Evolutionary conservation across 2,888 invertebrate species (phyloP).

Genomic region (Caenorhabditis drosophilae): DNA sequence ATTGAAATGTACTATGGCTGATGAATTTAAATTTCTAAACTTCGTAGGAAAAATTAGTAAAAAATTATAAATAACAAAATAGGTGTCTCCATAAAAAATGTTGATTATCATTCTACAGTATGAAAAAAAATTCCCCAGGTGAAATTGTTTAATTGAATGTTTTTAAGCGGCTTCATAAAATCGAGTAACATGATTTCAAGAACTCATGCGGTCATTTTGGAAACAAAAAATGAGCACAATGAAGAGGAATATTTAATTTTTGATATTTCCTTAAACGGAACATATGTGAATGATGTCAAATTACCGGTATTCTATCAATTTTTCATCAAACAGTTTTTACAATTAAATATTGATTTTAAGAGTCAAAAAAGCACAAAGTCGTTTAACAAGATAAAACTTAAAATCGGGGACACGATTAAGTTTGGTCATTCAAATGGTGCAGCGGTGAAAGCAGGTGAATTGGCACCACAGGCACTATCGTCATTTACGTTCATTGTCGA

Average conservation of each 20-base stretch:
- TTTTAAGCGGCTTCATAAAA: no score
- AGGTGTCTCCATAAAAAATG: no score
- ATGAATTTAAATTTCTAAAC: no score
- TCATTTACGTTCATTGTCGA: slow-evolving; percentile 55
- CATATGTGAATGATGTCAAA: slow-evolving; percentile 71
- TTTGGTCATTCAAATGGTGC: slow-evolving; percentile 72
- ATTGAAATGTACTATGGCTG: no score
- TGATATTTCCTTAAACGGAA: slow-evolving; percentile 71
- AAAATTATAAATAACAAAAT: no score
- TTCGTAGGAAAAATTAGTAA: no score
- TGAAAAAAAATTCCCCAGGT: no score
- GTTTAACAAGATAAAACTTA: slow-evolving; percentile 43
- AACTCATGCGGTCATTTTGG: slow-evolving; percentile 70
- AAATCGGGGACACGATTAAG: slow-evolving; percentile 70
- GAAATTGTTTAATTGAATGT: no score
- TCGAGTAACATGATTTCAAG: slow-evolving; percentile 70
- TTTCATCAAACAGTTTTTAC: no score
- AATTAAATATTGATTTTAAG: no score
- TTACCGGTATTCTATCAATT: slow-evolving; percentile 45
- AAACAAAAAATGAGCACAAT: slow-evolving; percentile 62
- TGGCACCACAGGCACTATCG: slow-evolving; percentile 30
- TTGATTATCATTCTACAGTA: no score
- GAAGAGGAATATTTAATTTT: slow-evolving; percentile 65
- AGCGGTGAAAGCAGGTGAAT: neutral
- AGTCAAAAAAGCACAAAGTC: no score